These are phyloP conservation scores for Chelon auratus DNA, from an alignment of 2,797 vertebrate genomes.

Conservation along the genomic window DNA sequence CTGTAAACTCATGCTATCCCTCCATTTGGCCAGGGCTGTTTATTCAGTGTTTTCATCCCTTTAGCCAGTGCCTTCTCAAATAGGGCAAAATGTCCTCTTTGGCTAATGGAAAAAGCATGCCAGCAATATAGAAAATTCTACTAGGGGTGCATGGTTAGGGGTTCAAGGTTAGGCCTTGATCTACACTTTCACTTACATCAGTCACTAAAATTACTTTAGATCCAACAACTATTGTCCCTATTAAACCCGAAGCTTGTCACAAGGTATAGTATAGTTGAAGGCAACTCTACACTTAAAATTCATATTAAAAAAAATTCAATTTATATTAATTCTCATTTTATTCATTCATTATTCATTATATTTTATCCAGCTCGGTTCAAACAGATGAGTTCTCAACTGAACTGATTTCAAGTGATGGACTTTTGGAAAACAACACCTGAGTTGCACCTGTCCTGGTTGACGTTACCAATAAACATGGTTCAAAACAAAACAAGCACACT, in stretches of 20 bases:
- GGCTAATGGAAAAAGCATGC: conserved; percentile 58
- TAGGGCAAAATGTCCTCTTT: conserved; percentile 55
- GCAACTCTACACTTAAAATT: no score
- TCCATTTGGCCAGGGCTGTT: conserved; percentile 69
- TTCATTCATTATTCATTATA: no score
- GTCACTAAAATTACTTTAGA: neutral
- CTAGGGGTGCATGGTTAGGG: neutral
- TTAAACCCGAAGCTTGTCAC: neutral
- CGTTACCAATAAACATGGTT: neutral
- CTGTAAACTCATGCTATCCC: conserved; percentile 75
- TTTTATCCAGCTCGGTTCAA: no score
- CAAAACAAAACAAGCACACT: conserved; percentile 1
- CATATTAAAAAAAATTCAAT: no score
- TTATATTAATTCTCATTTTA: neutral
- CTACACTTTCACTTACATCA: neutral
- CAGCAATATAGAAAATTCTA: conserved; percentile 11
- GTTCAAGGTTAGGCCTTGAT: neutral
- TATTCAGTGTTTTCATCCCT: conserved; percentile 69
- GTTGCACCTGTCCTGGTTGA: conserved; percentile 2
- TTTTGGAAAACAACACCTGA: neutral
- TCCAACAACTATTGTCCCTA: neutral
- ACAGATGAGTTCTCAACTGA: no score
- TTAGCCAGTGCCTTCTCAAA: conserved; percentile 63
- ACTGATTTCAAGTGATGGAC: neutral
- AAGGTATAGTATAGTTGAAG: no score